Evolutionary conservation across 53 echinoderm and acorn worm species (phyloP).

Genomic region (Luidia sarsii): DNA sequence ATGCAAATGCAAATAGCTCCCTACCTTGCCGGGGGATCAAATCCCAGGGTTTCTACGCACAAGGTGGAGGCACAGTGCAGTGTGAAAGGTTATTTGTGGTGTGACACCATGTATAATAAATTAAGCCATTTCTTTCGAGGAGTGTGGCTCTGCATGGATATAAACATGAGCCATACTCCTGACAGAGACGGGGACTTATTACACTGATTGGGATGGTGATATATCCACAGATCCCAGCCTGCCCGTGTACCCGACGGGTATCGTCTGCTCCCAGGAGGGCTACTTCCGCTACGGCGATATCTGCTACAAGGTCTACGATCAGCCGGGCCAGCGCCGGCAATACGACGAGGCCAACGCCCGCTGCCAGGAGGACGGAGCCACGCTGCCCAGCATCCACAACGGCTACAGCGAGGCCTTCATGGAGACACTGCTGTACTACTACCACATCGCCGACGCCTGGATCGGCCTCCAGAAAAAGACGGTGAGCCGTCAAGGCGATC

Average conservation of each 20-base stretch:
- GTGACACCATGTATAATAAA: no score
- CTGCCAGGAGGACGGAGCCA: slow-evolving; percentile 41
- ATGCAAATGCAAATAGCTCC: no score
- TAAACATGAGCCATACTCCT: no score
- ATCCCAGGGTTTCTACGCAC: no score
- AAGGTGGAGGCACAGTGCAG: no score
- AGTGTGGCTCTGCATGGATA: no score
- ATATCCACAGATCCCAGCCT: slow-evolving; percentile 34
- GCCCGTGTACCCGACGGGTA: slow-evolving; percentile 11
- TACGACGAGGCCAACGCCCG: slow-evolving; percentile 36
- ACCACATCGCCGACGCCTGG: slow-evolving; percentile 45
- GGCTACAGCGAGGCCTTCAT: slow-evolving; percentile 62
- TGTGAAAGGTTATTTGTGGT: no score
- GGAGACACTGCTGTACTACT: slow-evolving; percentile 63
- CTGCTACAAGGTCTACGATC: slow-evolving; percentile 58
- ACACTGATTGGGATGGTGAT: no score
- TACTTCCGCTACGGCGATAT: slow-evolving; percentile 39
- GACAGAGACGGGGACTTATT: no score
- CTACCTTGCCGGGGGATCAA: no score
- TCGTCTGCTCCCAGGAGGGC: slow-evolving; percentile 36
- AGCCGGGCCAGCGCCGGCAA: neutral
- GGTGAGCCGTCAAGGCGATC: neutral
- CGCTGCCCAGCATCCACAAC: slow-evolving; percentile 50
- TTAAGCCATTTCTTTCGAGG: no score
- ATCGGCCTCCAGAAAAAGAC: slow-evolving; percentile 58